A percentile compares a stretch with the other conserved stretches of the same genome.
phyloP scores from a whole-genome alignment of 2,888 invertebrate species.

The Prosapia bicincta region DNA sequence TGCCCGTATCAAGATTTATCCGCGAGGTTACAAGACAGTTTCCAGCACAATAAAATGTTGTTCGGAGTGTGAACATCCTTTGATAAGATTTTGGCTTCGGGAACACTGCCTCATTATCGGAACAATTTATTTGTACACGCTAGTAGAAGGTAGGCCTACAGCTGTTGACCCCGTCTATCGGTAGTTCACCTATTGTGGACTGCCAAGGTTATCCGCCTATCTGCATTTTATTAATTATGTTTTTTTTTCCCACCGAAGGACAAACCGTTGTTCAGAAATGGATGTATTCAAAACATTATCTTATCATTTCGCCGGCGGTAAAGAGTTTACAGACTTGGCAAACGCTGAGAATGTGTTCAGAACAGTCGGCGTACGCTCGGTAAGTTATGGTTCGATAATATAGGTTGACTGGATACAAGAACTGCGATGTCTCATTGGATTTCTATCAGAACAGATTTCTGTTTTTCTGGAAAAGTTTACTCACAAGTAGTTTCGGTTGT shows the following conservation, averaged over 20 bases:
- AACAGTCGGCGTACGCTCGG: no score
- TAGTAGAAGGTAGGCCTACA: neutral
- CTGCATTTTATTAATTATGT: conserved; percentile 2
- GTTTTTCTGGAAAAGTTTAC: no score
- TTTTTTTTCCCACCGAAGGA: neutral
- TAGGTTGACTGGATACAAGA: no score
- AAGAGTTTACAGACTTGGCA: neutral
- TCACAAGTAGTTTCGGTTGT: no score
- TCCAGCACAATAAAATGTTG: neutral
- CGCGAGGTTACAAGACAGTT: neutral
- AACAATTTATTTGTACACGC: neutral
- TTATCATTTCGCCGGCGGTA: neutral
- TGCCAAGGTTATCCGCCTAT: neutral
- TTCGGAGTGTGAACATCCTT: neutral
- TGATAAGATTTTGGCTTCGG: neutral
- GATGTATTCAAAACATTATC: neutral
- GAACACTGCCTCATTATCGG: neutral
- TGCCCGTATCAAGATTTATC: neutral
- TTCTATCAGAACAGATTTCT: no score
- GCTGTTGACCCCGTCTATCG: neutral
- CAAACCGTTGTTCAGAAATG: neutral
- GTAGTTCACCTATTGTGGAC: neutral
- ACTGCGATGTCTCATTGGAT: no score
- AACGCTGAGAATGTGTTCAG: neutral
- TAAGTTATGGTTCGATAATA: no score